Evolutionary conservation across 2,888 invertebrate species (phyloP), one percentile per base, ranked within the genome.

Genomic region (Marasmarcha lunaedactyla): DNA sequence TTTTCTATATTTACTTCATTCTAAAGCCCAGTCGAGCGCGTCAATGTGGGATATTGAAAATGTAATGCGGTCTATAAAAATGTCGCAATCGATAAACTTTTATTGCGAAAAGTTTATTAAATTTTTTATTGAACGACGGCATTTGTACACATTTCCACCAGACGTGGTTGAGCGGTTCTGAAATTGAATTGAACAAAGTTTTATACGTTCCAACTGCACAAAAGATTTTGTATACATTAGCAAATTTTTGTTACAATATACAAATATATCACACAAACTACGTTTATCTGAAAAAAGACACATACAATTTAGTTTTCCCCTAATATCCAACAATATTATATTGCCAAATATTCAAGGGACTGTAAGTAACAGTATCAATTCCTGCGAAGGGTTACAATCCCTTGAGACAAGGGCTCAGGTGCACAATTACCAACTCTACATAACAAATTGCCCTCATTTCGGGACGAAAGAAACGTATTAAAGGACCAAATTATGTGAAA

Each of bases 341-440:
- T n/a, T n/a, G n/a, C n/a, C n/a, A n/a, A n/a, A n/a, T n/a, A 20
- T 20, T 20, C 20, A 20, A 20, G 20, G 20, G 20, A 3, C 20
- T 7, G 7, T 20, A 7, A 5, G 4, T 33, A 47, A 26, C 44
- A 47, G 46, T 41, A 49, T 48, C 57, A 57, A 61, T 61, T 46
- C 49, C 45, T 51, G 59, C 55, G 59, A 61, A 57, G 59, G 57
- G 50, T 53, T 44, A 34, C 30, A 7, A 15, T 36, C 36, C 14
- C 36, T 15, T 7, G 37, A 14, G 40, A 37, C 30, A 36, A 13
- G n/a, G 20, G 20, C 15, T n/a, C 34, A 38, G 38, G 38, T 38
- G 38, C 10, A 12, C 33, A 33, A 37, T 27, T 27, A 37, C 14
- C 10, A 25, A 26, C 37, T 10, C 20, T n/a, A 25, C 25, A 25